phyloP scores from a whole-genome alignment of 1,140 invertebrate genomes.

The Lamellibrachia luymesi region DNA sequence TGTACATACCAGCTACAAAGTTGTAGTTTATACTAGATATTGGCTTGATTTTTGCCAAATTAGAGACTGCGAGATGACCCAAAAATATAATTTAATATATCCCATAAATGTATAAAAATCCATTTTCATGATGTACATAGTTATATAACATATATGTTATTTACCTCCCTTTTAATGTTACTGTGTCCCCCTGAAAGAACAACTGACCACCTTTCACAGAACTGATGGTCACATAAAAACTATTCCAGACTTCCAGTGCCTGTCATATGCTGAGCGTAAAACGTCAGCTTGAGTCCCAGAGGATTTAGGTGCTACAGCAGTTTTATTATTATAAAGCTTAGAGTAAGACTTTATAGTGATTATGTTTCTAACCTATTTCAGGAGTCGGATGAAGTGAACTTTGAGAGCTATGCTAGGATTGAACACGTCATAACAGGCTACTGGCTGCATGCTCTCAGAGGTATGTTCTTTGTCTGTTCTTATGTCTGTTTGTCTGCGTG shows the following conservation, averaged over 20 bases:
- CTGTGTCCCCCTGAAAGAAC: neutral
- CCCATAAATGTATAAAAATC: neutral
- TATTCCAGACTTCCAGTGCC: neutral
- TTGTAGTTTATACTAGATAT: too few species aligned
- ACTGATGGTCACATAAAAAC: neutral
- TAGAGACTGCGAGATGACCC: too few species aligned
- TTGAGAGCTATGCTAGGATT: conserved; percentile 50
- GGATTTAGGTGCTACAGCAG: too few species aligned
- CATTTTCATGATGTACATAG: neutral
- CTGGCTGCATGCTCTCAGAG: conserved; percentile 50
- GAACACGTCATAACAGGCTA: conserved; percentile 51
- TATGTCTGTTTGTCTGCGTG: too few species aligned
- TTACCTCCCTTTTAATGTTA: neutral
- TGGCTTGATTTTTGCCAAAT: too few species aligned
- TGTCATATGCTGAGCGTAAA: neutral
- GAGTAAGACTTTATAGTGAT: neutral
- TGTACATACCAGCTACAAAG: too few species aligned
- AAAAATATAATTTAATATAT: too few species aligned
- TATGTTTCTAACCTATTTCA: conserved; percentile 27
- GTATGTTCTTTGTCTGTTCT: conserved; percentile 32
- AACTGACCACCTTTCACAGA: neutral
- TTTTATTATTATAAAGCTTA: neutral
- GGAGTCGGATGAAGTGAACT: conserved; percentile 47
- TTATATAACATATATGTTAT: neutral
- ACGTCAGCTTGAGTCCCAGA: neutral